Evolutionary conservation across 2,888 invertebrate genomes (phyloP).

Genomic region (Campoletis raptor): DNA sequence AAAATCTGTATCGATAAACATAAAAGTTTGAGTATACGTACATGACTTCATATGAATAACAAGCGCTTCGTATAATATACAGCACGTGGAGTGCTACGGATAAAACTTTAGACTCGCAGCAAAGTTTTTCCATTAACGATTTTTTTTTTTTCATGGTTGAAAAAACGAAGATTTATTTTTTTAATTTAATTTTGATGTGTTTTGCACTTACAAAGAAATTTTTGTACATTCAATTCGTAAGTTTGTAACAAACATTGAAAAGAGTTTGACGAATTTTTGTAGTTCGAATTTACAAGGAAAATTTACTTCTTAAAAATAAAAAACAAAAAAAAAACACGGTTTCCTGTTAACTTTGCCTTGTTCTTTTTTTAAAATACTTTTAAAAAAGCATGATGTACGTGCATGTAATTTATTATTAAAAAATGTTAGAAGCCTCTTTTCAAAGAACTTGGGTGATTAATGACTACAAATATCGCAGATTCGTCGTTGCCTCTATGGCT

Average conservation of each 20-base stretch:
- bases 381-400: background rate
- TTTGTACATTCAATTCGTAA: no score
- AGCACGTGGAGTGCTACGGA: background rate
- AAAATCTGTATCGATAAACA: slow-evolving; percentile 10
- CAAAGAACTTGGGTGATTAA: background rate
- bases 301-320: no score
- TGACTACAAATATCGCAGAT: background rate
- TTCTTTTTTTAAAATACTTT: background rate
- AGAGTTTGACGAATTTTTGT: no score
- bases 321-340: no score
- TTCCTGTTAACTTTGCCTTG: no score
- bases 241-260: no score
- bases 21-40: slow-evolving; percentile 15
- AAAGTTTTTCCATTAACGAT: background rate
- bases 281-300: no score
- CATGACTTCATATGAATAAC: background rate
- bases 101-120: background rate
- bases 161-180: background rate
- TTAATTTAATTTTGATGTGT: background rate
- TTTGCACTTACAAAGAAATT: no score
- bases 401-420: background rate
- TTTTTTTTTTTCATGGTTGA: background rate
- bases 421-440: background rate
- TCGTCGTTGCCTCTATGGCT: background rate
- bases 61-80: background rate